Conservation (phyloP, 1,140 invertebrate species). For the Microplitis demolitor region DNA sequence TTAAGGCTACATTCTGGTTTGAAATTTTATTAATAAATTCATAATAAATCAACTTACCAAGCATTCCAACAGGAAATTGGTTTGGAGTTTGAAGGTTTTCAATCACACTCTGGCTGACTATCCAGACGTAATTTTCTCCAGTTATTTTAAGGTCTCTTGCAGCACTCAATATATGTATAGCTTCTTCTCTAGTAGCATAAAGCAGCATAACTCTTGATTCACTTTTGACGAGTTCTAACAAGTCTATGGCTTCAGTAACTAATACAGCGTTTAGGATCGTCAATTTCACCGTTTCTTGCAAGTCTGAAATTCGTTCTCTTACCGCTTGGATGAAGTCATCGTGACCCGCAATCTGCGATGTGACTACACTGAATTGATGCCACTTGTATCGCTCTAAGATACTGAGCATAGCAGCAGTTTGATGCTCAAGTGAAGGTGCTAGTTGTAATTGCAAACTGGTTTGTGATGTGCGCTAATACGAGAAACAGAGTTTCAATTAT, state of each 20-base stretch:
- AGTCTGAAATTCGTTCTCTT: constrained; percentile 80
- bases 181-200: constrained; percentile 88
- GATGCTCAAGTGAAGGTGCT: constrained; percentile 91
- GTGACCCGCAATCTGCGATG: constrained; percentile 91
- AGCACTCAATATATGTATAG: constrained; percentile 79
- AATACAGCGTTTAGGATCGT: constrained; percentile 85
- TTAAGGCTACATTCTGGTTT: not conserved
- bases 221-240: constrained; percentile 81
- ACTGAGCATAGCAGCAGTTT: constrained; percentile 90
- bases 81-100: constrained; percentile 75
- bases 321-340: constrained; percentile 94
- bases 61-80: constrained; percentile 90
- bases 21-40: not conserved
- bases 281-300: constrained; percentile 88
- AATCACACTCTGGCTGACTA: constrained; percentile 94
- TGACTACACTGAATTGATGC: constrained; percentile 94
- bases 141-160: constrained; percentile 86
- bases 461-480: constrained; percentile 72
- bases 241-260: constrained; percentile 71
- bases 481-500: too few species aligned
- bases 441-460: constrained; percentile 86
- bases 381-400: constrained; percentile 94
- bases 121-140: constrained; percentile 95
- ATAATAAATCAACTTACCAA: constrained; percentile 71
- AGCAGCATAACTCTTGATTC: constrained; percentile 93